phyloP scores from a whole-genome alignment of 2,797 vertebrate species.

The Gallinago solitaria region DNA sequence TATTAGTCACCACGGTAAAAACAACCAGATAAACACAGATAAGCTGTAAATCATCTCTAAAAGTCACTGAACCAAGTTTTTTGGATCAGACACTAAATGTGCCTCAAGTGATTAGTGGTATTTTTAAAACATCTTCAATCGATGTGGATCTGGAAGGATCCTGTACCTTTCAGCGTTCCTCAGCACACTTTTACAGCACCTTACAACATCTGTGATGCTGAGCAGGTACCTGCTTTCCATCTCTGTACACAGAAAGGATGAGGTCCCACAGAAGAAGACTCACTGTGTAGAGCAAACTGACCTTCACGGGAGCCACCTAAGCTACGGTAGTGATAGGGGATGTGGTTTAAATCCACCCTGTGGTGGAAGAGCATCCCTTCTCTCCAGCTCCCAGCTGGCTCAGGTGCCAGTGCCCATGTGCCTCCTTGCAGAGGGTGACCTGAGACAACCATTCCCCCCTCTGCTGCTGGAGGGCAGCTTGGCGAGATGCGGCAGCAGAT shows the following conservation, averaged over 20 bases:
- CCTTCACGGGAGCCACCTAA: neutral
- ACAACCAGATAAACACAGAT: neutral
- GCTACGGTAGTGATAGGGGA: too few relatives aligned
- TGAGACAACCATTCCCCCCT: neutral
- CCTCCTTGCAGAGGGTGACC: neutral
- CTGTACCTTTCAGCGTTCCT: neutral
- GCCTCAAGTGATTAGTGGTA: neutral
- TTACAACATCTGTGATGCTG: neutral
- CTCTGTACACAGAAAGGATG: neutral
- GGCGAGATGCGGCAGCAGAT: neutral
- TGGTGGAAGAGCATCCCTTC: neutral
- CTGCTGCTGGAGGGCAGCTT: neutral
- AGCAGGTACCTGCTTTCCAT: neutral
- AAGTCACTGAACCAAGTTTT: neutral
- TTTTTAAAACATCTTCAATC: neutral
- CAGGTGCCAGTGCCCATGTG: accelerated
- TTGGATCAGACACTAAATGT: neutral
- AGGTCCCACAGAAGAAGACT: neutral
- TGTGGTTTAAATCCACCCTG: neutral
- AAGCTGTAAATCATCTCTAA: neutral
- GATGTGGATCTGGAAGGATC: neutral
- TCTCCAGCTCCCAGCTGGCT: neutral
- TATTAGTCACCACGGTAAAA: neutral
- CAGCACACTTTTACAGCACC: neutral
- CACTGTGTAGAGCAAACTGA: neutral